phyloP scores from a whole-genome alignment of 1,140 invertebrate genomes.

The Listronotus bonariensis region DNA sequence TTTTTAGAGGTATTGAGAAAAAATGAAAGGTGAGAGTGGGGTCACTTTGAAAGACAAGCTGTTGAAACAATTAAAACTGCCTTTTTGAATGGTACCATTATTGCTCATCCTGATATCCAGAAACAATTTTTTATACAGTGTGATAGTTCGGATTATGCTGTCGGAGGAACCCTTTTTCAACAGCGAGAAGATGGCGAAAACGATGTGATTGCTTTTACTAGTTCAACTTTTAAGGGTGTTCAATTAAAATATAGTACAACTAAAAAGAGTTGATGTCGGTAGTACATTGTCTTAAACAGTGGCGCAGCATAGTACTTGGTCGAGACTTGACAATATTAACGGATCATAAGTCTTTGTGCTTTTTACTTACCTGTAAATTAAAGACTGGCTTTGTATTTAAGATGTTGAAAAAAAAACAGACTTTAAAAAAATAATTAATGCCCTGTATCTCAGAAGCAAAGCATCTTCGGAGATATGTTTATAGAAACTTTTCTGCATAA shows the following conservation, averaged over 20 bases:
- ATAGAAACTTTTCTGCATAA: too few species aligned
- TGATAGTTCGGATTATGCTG: constrained; percentile 11
- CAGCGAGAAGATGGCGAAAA: not conserved
- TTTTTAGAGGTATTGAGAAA: too few species aligned
- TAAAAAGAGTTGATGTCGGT: not conserved
- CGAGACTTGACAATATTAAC: too few species aligned
- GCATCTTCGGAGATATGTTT: too few species aligned
- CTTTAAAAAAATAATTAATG: too few species aligned
- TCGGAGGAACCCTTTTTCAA: not conserved
- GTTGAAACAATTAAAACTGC: constrained; percentile 4
- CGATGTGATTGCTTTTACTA: not conserved
- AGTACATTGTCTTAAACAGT: constrained; percentile 1
- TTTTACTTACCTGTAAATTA: too few species aligned
- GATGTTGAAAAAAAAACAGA: too few species aligned
- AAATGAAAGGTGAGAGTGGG: too few species aligned
- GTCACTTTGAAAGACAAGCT: too few species aligned
- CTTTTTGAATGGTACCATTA: constrained; percentile 2
- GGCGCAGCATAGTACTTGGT: constrained; percentile 1
- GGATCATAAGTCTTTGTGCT: too few species aligned
- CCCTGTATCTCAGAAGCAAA: too few species aligned
- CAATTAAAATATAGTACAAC: not conserved
- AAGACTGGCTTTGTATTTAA: too few species aligned
- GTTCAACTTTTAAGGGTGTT: not conserved
- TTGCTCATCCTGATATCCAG: not conserved
- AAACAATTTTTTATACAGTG: constrained; percentile 10